Evolutionary conservation across 2,888 invertebrate genomes (phyloP), one percentile per base, ranked within the genome.

Genomic region (Tolmerus cingulatus): DNA sequence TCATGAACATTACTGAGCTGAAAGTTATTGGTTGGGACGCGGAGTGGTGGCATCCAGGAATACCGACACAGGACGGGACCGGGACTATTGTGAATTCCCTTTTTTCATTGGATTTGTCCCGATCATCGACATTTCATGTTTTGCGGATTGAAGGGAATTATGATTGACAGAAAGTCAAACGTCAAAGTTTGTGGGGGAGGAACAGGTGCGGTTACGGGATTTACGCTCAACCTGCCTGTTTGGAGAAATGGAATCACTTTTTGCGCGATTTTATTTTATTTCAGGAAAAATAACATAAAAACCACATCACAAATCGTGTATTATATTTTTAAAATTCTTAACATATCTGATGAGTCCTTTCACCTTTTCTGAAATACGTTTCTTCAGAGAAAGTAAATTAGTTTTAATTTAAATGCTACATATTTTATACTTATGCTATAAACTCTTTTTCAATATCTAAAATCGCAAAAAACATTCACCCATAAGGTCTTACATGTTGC

Each of bases 1-100:
- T 81, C 81, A 81, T 81, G 55, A 55, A 23, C 51, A 51, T 81
- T 81, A 34, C 37, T 81, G 27, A 81, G 23, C 66, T 27, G 66
- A 66, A 66, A 66, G 66, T 66, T 66, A 66, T 66, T 66, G 66
- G 23, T 66, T 23, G 23, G 12, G 23, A 27, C 12, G 23, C 12
- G 27, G 66, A 27, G 66, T 27, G 9, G 66, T 27, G 66, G 66
- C 12, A 12, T 27, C 23, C 66, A 27, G 66, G 66, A 66, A 57
- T 57, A 19, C 57, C 19, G 57, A 23, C 57, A 57, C 2, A 2
- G 9, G 27, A 66, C 23, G 27, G 23, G 66, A 23, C 19, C 14
- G 66, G 66, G 27, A 12, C 23, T 66, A 14, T 27, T 9, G 66
- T 3, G 66, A 66, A 66, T 27, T 66, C 27, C 66, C 9, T 51